Evolutionary conservation across 2,888 invertebrate species (phyloP).

Genomic region (Paralinhomoeus sp.): DNA sequence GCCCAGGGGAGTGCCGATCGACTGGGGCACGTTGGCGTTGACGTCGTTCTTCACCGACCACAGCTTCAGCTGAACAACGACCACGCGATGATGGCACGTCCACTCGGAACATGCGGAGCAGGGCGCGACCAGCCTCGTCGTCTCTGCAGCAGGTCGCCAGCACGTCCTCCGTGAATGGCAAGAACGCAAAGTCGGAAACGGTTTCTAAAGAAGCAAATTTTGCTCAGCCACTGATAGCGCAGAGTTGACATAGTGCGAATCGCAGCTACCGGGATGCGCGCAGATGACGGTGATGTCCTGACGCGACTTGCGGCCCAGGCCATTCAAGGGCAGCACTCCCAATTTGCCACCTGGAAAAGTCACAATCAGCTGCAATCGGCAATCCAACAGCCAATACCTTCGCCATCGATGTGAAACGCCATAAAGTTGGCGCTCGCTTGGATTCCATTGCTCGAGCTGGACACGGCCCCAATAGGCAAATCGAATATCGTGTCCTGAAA

Average conservation of each 20-base stretch:
- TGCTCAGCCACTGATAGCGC: too few species aligned
- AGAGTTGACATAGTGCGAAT: too few species aligned
- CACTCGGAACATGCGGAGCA: background rate
- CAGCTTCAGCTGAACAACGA: conserved; percentile 45
- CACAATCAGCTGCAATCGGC: background rate
- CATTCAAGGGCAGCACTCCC: conserved; percentile 62
- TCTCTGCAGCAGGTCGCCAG: conserved; percentile 51
- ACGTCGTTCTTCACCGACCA: conserved; percentile 59
- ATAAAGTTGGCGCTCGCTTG: conserved; percentile 72
- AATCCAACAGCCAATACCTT: conserved; percentile 32
- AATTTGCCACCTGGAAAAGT: conserved; percentile 48
- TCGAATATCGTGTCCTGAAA: conserved; percentile 47
- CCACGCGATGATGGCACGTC: background rate
- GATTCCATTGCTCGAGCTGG: conserved; percentile 82
- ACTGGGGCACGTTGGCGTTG: background rate
- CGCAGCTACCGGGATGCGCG: conserved; percentile 27
- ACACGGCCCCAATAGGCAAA: conserved; percentile 69
- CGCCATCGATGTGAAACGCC: conserved; percentile 83
- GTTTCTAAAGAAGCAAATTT: conserved; percentile 59
- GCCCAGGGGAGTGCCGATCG: background rate
- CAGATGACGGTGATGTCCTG: conserved; percentile 35
- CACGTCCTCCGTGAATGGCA: conserved; percentile 76
- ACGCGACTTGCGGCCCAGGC: conserved; percentile 56
- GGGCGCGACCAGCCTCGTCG: conserved; percentile 26
- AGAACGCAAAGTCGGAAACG: conserved; percentile 79